Evolutionary conservation across 2,797 vertebrate species (phyloP).

Genomic region (Siniperca undulata): DNA sequence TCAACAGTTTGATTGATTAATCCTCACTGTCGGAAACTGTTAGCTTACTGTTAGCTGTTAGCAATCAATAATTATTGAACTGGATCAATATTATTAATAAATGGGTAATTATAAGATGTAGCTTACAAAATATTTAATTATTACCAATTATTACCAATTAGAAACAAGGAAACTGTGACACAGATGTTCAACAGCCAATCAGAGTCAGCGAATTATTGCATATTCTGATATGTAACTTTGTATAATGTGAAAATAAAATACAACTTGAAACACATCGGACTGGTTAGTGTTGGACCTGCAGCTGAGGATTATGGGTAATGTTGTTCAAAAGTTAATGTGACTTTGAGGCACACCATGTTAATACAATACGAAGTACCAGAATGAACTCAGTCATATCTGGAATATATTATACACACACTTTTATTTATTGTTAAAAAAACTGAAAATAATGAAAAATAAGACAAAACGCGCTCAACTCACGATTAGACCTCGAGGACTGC

Average conservation of each 20-base stretch:
- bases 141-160: slow-evolving; percentile 6
- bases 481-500: too few species aligned
- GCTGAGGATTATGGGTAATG: slow-evolving; percentile 24
- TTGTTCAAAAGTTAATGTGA: not conserved
- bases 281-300: not conserved
- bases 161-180: not conserved
- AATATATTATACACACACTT: too few species aligned
- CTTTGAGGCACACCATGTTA: not conserved
- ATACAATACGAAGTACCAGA: too few species aligned
- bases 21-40: not conserved
- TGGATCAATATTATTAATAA: not conserved
- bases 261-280: not conserved
- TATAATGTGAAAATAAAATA: slow-evolving; percentile 4
- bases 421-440: too few species aligned
- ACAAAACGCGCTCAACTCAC: too few species aligned
- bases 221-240: not conserved
- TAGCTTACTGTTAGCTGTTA: too few species aligned
- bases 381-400: too few species aligned
- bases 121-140: not conserved
- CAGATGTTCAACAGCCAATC: not conserved
- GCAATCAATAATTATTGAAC: not conserved
- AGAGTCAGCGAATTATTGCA: not conserved
- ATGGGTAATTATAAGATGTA: not conserved
- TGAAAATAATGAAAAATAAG: too few species aligned
- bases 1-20: not conserved